A percentile compares a stretch with the other conserved stretches of the same genome.
Conservation (phyloP, 2,113 vertebrate species). For the Siniperca chuatsi region DNA sequence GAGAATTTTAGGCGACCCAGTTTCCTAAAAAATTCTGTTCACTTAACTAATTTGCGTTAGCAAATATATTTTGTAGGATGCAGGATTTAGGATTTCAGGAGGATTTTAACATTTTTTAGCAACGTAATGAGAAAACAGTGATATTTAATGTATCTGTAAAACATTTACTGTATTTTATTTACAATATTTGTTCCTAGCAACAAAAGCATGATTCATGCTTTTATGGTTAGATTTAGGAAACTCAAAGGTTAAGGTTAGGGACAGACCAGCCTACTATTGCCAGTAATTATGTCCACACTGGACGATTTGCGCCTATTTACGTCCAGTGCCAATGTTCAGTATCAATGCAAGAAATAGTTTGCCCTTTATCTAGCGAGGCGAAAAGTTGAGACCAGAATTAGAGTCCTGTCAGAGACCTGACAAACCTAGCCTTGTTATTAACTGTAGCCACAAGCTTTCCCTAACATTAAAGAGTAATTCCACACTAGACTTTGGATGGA, state of each 20-base stretch:
- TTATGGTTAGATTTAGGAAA: not conserved
- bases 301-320: too few species aligned
- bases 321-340: too few species aligned
- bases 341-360: not conserved
- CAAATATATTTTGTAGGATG: not conserved
- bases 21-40: not conserved
- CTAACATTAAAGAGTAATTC: too few species aligned
- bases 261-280: too few species aligned
- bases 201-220: not conserved
- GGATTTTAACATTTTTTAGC: not conserved
- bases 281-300: too few species aligned
- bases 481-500: not conserved
- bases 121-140: not conserved
- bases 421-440: not conserved
- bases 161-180: too few species aligned
- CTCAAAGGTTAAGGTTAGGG: not conserved
- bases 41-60: not conserved
- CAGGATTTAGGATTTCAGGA: not conserved
- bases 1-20: too few species aligned
- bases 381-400: too few species aligned
- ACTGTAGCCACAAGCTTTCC: not conserved
- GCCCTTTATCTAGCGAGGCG: not conserved
- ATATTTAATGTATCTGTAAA: too few species aligned
- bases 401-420: too few species aligned
- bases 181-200: not conserved